Conservation (phyloP, 2,888 invertebrate species). For the Cheilosia soror region DNA sequence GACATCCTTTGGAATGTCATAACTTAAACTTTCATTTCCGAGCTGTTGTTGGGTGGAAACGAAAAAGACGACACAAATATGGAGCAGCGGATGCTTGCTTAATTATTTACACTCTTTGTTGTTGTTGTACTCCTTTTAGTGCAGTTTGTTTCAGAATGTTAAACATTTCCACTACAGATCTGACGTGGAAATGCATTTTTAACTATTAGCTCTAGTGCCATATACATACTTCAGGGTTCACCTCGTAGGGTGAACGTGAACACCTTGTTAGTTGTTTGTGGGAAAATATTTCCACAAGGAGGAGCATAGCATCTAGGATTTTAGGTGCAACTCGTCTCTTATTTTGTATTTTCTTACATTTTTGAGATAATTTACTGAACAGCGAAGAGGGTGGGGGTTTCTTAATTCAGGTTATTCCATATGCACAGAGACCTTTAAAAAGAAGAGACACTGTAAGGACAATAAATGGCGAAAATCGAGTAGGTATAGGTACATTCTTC, state of each 20-base stretch:
- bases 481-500: no score
- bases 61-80: background rate
- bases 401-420: no score
- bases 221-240: background rate
- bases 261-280: conserved; percentile 3
- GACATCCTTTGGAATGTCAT: background rate
- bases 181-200: conserved; percentile 26
- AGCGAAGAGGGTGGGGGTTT: no score
- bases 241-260: background rate
- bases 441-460: no score
- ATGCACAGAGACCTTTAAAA: no score
- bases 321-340: no score
- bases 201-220: conserved; percentile 23
- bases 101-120: conserved; percentile 35
- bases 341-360: no score
- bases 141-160: background rate
- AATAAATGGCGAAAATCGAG: no score
- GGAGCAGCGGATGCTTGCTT: background rate
- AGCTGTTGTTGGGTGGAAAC: background rate
- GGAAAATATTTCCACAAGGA: background rate
- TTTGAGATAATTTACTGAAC: no score
- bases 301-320: no score
- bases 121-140: background rate
- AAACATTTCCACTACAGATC: conserved; percentile 6
- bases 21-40: conserved; percentile 37